Evolutionary conservation across 2,888 invertebrate genomes (phyloP).

Genomic region (Helobdella robusta): DNA sequence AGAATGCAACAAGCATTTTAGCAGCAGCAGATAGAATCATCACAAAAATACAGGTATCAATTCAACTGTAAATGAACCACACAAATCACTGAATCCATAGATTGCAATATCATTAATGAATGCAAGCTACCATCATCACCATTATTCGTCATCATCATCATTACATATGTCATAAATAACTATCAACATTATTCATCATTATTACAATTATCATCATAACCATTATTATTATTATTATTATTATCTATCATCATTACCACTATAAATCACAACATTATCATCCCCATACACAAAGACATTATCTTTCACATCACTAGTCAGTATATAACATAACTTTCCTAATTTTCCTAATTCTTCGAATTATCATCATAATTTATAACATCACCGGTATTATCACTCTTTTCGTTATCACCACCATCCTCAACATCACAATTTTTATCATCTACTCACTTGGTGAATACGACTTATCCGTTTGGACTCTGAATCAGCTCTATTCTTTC

Average conservation of each 20-base stretch:
- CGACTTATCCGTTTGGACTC: background rate
- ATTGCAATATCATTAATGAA: too few species aligned
- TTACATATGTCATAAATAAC: too few species aligned
- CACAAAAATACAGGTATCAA: too few species aligned
- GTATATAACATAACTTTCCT: slow-evolving; percentile 7
- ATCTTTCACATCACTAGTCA: slow-evolving; percentile 13
- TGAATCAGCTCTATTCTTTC: slow-evolving; percentile 16
- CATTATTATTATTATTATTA: too few species aligned
- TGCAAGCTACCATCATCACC: too few species aligned
- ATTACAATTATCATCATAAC: background rate
- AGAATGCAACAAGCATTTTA: too few species aligned
- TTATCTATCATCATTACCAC: too few species aligned
- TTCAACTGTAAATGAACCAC: too few species aligned
- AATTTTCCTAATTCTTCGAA: slow-evolving; percentile 1
- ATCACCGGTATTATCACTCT: background rate
- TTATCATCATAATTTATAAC: background rate
- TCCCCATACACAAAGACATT: slow-evolving; percentile 4
- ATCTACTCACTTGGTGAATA: slow-evolving; percentile 2
- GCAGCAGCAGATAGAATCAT: too few species aligned
- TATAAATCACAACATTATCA: background rate
- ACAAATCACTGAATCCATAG: too few species aligned
- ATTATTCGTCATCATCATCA: too few species aligned
- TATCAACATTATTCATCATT: too few species aligned
- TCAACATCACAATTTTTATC: background rate
- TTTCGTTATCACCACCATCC: background rate